Conservation (phyloP, 2,797 vertebrate species). For the Atherinosoma microstoma region DNA sequence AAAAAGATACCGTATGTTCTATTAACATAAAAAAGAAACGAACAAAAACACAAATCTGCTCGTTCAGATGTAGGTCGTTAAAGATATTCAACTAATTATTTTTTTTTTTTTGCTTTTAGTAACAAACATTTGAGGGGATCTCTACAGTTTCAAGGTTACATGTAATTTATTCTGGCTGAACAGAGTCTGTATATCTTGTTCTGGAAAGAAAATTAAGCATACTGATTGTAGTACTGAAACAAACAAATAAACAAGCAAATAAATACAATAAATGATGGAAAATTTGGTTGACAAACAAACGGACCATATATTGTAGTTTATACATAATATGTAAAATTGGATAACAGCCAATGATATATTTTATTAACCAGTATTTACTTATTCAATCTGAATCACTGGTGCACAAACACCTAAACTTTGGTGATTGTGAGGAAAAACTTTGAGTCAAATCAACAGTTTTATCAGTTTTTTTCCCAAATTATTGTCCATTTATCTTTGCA, state of each 20-base stretch:
- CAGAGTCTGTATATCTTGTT: not conserved
- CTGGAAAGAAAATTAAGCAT: not conserved
- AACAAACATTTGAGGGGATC: not conserved
- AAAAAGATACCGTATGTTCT: not conserved
- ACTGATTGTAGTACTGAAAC: no score
- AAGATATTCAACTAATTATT: not conserved
- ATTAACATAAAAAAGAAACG: not conserved
- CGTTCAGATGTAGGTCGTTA: not conserved
- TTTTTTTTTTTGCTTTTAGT: not conserved
- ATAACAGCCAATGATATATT: no score
- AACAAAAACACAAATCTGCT: not conserved
- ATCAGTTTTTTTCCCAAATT: no score
- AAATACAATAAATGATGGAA: no score
- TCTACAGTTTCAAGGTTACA: not conserved
- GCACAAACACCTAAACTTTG: not conserved
- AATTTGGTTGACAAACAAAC: no score
- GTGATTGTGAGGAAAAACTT: no score
- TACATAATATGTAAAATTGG: no score
- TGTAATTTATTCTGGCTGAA: not conserved
- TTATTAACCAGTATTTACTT: not conserved
- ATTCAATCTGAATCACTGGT: not conserved
- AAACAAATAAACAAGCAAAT: no score
- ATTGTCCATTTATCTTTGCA: no score
- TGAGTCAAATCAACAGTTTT: no score
- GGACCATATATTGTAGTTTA: no score